Conservation (phyloP, 2,888 invertebrate species). For the Xanthia togata region DNA sequence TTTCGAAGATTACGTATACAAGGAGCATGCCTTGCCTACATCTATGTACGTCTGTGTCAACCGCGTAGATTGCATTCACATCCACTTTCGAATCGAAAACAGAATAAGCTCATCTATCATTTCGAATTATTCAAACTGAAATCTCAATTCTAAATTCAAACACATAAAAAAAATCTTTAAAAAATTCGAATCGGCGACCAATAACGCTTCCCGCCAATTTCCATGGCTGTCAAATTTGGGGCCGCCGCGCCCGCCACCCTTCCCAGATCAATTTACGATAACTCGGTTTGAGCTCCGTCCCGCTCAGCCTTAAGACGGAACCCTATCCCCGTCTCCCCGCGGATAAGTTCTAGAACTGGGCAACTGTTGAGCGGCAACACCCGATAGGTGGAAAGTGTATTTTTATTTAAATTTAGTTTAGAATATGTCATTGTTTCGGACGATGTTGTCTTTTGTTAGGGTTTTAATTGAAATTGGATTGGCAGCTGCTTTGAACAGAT, state of each 20-base stretch:
- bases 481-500: constrained; percentile 30
- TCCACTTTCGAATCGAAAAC: constrained; percentile 18
- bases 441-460: constrained; percentile 17
- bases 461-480: constrained; percentile 41
- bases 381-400: constrained; percentile 69
- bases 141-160: constrained; percentile 73
- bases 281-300: constrained; percentile 88
- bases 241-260: constrained; percentile 79
- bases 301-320: constrained; percentile 88
- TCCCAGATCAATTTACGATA: constrained; percentile 90
- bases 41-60: not conserved
- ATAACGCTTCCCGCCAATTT: constrained; percentile 90
- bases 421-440: constrained; percentile 20
- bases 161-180: constrained; percentile 57
- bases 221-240: constrained; percentile 90
- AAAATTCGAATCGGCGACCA: constrained; percentile 80
- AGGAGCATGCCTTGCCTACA: constrained; percentile 22
- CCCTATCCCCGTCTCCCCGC: constrained; percentile 85
- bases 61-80: constrained; percentile 10
- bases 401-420: constrained; percentile 46
- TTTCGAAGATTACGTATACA: constrained; percentile 51
- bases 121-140: constrained; percentile 57
- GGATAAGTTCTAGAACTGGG: constrained; percentile 87
- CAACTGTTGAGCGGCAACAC: constrained; percentile 74
- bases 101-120: constrained; percentile 62